phyloP scores from a whole-genome alignment of 2,797 vertebrate species.

The Chiloscyllium punctatum region DNA sequence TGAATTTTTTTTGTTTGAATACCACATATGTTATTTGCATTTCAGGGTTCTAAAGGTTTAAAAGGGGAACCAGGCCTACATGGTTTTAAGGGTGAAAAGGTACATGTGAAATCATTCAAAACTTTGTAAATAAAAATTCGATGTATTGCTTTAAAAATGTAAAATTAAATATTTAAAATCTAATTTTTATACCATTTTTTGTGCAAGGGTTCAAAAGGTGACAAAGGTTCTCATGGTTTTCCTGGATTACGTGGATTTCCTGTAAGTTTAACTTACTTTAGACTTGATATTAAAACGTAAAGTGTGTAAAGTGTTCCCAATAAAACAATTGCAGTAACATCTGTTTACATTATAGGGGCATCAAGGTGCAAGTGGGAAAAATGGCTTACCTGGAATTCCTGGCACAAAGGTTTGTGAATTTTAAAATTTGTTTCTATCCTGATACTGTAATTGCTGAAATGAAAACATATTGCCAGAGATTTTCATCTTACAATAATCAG shows the following conservation, averaged over 20 bases:
- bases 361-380: constrained; percentile 76
- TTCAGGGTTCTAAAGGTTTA: constrained; percentile 72
- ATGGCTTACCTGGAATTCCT: constrained; percentile 68
- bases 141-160: background rate
- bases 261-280: constrained; percentile 58
- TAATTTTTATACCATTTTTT: constrained; percentile 38
- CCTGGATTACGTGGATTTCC: constrained; percentile 70
- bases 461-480: background rate
- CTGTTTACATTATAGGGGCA: constrained; percentile 64
- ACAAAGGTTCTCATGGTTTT: constrained; percentile 67
- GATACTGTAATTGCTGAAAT: background rate
- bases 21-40: constrained; percentile 41
- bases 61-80: constrained; percentile 69
- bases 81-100: constrained; percentile 78
- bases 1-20: constrained; percentile 12
- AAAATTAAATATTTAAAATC: background rate
- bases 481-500: background rate
- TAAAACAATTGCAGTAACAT: constrained; percentile 37
- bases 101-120: constrained; percentile 48
- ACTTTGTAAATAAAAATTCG: background rate
- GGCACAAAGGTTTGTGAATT: constrained; percentile 78
- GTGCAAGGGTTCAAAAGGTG: constrained; percentile 81
- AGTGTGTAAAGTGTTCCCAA: background rate
- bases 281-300: background rate
- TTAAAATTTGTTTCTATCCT: background rate